Percentiles rank a stretch among this genome's conserved stretches.
Conservation (phyloP, 1,140 invertebrate genomes). For the Ceratoteleas bidentatus region DNA sequence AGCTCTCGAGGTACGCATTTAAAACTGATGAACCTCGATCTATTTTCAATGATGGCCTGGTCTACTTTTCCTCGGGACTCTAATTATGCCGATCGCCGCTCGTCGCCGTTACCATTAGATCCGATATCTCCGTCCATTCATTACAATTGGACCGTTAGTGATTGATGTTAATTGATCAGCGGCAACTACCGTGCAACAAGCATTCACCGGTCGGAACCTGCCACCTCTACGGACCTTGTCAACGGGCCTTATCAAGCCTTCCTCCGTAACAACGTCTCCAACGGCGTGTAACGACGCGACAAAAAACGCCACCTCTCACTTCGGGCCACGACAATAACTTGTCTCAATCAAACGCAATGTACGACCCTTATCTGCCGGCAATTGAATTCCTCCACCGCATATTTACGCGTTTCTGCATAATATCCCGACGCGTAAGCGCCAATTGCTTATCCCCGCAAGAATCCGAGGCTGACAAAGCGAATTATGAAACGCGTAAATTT, state of each 20-base stretch:
- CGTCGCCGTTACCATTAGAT: no score
- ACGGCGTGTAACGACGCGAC: slow-evolving; percentile 19
- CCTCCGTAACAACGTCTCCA: slow-evolving; percentile 10
- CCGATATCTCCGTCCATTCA: neutral
- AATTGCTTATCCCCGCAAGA: slow-evolving; percentile 55
- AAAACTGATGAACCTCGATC: no score
- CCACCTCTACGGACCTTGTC: slow-evolving; percentile 26
- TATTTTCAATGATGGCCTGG: no score
- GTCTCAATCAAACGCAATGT: slow-evolving; percentile 52
- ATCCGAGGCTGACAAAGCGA: slow-evolving; percentile 64
- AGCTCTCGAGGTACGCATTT: no score
- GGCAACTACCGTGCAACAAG: slow-evolving; percentile 1
- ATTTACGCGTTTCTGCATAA: slow-evolving; percentile 56
- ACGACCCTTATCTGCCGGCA: slow-evolving; percentile 37
- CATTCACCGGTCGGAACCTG: slow-evolving; percentile 1
- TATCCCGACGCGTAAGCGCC: slow-evolving; percentile 36
- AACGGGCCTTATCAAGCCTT: slow-evolving; percentile 31
- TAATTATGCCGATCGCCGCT: neutral
- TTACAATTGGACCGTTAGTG: neutral
- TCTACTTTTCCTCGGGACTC: neutral
- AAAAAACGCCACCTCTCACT: slow-evolving; percentile 47
- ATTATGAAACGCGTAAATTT: slow-evolving; percentile 66
- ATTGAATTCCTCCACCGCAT: slow-evolving; percentile 29
- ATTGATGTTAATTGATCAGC: slow-evolving; percentile 3
- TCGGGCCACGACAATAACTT: slow-evolving; percentile 19